Base-by-base conservation (phyloP, 2,113 vertebrate species). In the Anarrhichthys ocellatus region DNA sequence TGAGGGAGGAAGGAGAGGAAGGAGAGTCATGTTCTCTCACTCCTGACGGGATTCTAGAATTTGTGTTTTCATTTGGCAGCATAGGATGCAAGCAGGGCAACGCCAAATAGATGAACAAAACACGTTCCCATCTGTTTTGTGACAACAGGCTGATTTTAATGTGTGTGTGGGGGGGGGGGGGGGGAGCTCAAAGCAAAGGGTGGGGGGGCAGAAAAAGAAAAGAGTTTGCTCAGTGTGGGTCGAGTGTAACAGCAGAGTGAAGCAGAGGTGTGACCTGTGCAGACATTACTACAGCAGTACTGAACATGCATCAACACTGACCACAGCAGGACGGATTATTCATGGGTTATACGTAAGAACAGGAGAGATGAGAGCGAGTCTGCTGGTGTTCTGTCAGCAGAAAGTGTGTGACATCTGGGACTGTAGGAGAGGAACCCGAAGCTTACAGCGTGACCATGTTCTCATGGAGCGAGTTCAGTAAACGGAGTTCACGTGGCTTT, bases 101-200 rank as follows among this genome's bases (percentile, higher is more conserved):
- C 0, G 71, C 48, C 72, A 48, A 58, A 91, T 36, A 44, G 29
- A 24, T 24, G 5, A 86, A 88, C 85, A 80, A 94, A 92, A 87
- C 85, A 88, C 84, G 94, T 96, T 97, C 96, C 97, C 97, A 97
- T 97, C 96, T 85, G 96, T 96, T 97, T 97, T 97, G 96, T 96
- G 96, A 95, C 88, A 90, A 11, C 69, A 96, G 90, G 93, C 89
- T 87, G 81, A 90, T 36, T 4, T 27, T 84, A 50, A 11, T 32
- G 79, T 22, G 64, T 14, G 22, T 6, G 4, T 75, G 61, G 48
- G 34, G 54, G 13, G 10, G 10, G 18, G 63, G 14, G 42, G 34
- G 13, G 29, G 29, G 2, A 67, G 86, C 59, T 66, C 13, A 66
- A 73, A 73, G 78, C 54, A 77, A 54, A 80, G 32, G 50, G 78